Evolutionary conservation across 2,888 invertebrate species (phyloP), one percentile per base, ranked within the genome.

Genomic region (Apamea sordens): DNA sequence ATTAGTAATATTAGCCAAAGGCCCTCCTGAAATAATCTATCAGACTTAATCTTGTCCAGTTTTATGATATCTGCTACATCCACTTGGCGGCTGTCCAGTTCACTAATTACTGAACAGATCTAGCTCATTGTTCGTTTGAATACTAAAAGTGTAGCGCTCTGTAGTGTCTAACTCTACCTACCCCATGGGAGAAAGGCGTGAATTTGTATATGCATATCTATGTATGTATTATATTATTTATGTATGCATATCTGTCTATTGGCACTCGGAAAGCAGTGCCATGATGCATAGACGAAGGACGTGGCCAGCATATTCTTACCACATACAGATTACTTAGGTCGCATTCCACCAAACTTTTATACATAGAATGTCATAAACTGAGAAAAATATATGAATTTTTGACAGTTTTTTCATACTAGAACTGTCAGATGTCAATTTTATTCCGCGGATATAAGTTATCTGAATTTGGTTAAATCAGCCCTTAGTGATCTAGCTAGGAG

Each of bases 11-110:
- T 65, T 65, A 36, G 28, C 18, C 44, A 41, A 47, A 41, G 6
- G 18, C 13, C 32, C 13, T 59, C 47, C 11, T 50, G 41, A 32
- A 78, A 78, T 61, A 71, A 44, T 82, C 67, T 63, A 68, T 75
- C 64, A 72, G 56, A 61, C 50, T 68, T 61, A 53, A 75, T 79
- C 77, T 53, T 76, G 56, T 76, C 61, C 61, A 70, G 72, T 67
- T 76, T 59, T 71, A 59, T 81, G 72, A 80, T 64, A 79, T 79
- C 77, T 75, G 73, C 77, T 82, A 82, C 78, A 73, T 81, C 78
- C 59, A 76, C 68, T 82, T 87, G 83, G 86, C 85, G 50, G 50
- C 67, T 75, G 78, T 77, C 88, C 86, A 82, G 76, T 63, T 68
- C 28, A 73, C 79, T 87, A 85, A 84, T 84, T 87, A 78, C 59